Conservation (phyloP, 1,140 invertebrate species). For the Venturia canescens region DNA sequence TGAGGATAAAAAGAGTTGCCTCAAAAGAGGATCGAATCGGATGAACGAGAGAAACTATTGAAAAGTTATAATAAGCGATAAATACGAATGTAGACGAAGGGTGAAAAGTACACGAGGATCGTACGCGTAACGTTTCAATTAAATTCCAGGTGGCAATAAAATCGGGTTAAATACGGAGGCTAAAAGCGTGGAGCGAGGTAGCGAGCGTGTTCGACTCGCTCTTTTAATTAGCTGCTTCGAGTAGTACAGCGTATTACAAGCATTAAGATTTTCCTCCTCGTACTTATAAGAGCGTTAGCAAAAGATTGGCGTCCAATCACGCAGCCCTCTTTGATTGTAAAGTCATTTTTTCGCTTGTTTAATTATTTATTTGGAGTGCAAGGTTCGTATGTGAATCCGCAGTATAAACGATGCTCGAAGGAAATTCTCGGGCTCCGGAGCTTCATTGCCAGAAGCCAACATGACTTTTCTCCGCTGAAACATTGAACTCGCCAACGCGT, state of each 20-base stretch:
- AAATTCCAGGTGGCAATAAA: slow-evolving; percentile 71
- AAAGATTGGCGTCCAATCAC: background rate
- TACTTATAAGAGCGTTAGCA: slow-evolving; percentile 43
- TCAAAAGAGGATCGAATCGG: too few species aligned
- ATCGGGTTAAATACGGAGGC: slow-evolving; percentile 68
- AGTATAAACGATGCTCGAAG: background rate
- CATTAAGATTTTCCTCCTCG: background rate
- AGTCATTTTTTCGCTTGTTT: background rate
- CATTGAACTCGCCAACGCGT: too few species aligned
- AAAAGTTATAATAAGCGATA: background rate
- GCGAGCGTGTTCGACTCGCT: slow-evolving; percentile 58
- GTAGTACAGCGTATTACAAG: background rate
- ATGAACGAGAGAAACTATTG: too few species aligned
- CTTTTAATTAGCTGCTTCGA: slow-evolving; percentile 73
- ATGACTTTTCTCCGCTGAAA: too few species aligned
- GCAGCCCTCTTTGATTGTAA: background rate
- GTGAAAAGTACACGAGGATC: slow-evolving; percentile 23
- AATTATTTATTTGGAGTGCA: background rate
- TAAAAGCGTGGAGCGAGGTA: slow-evolving; percentile 54
- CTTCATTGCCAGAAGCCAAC: too few species aligned
- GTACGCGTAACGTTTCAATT: slow-evolving; percentile 65
- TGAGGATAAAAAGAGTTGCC: background rate
- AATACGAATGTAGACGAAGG: slow-evolving; percentile 9
- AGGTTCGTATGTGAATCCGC: background rate
- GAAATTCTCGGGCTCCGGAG: too few species aligned